Percentiles rank a stretch among this genome's conserved stretches.
Evolutionary conservation across 2,113 vertebrate genomes (phyloP).

Genomic region (Verasper variegatus): DNA sequence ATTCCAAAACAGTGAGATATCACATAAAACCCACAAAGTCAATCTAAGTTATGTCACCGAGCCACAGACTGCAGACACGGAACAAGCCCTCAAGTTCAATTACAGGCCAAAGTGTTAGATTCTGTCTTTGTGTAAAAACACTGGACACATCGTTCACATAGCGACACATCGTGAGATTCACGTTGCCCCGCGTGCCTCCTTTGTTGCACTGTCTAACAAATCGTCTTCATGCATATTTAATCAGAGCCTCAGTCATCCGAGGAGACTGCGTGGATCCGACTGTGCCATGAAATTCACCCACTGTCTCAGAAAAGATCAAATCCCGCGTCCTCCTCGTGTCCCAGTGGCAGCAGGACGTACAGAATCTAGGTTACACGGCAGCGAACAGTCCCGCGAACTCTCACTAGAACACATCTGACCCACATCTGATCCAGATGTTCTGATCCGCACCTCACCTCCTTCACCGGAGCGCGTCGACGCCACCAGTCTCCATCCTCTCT

Average conservation of each 20-base stretch:
- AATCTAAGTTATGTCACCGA: background rate
- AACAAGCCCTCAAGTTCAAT: constrained; percentile 9
- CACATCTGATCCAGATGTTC: constrained; percentile 64
- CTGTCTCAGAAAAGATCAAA: background rate
- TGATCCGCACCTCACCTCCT: constrained; percentile 57
- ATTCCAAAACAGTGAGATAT: background rate
- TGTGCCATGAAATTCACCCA: constrained; percentile 27
- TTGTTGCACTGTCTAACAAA: constrained; percentile 74
- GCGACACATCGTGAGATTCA: constrained; percentile 26
- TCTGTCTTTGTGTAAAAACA: too few relatives aligned
- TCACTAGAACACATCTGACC: constrained; percentile 38
- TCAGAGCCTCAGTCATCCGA: constrained; percentile 44
- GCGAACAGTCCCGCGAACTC: background rate
- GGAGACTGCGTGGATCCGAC: constrained; percentile 18
- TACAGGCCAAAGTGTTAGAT: background rate
- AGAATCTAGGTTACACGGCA: background rate
- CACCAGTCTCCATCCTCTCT: constrained; percentile 22
- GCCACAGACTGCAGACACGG: background rate
- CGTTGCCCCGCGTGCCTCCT: constrained; percentile 53
- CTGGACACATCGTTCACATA: background rate
- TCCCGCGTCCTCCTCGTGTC: background rate
- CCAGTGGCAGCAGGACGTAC: background rate
- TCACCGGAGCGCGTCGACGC: constrained; percentile 23
- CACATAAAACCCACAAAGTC: too few relatives aligned
- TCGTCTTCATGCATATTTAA: constrained; percentile 62